A percentile compares a stretch with the other conserved stretches of the same genome.
These are phyloP conservation scores for Brenthis hecate DNA, from an alignment of 2,888 invertebrate species.

Conservation along the genomic window DNA sequence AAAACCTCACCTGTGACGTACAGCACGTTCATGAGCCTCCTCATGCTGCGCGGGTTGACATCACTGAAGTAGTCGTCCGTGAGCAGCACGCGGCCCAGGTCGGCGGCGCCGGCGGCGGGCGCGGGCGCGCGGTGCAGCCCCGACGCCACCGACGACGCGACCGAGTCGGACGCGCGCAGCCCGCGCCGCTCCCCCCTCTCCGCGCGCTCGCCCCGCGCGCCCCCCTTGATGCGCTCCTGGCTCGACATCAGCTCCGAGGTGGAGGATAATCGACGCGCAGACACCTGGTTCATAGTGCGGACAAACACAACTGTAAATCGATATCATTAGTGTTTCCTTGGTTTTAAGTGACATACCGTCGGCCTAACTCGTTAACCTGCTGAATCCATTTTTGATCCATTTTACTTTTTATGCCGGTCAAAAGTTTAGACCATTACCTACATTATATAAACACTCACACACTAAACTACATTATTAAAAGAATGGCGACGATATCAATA, in stretches of 20 bases:
- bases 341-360: no score
- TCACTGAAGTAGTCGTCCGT: conserved; percentile 99
- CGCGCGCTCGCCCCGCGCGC: conserved; percentile 84
- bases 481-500: no score
- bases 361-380: no score
- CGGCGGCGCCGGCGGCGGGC: conserved; percentile 84
- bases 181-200: conserved; percentile 87
- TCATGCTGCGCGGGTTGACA: conserved; percentile 98
- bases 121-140: conserved; percentile 86
- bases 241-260: conserved; percentile 92
- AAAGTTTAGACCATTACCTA: no score
- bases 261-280: conserved; percentile 88
- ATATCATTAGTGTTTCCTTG: no score
- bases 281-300: conserved; percentile 69
- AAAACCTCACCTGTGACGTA: conserved; percentile 91
- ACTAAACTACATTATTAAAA: no score
- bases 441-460: no score
- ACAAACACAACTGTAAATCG: no score
- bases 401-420: no score
- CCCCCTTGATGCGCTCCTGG: conserved; percentile 89
- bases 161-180: conserved; percentile 91
- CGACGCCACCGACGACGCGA: conserved; percentile 95
- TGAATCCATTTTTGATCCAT: no score
- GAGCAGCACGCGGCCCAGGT: conserved; percentile 89
- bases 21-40: conserved; percentile 97